These are phyloP conservation scores for Diaperis boleti DNA, from an alignment of 2,888 invertebrate genomes.

Conservation along the genomic window DNA sequence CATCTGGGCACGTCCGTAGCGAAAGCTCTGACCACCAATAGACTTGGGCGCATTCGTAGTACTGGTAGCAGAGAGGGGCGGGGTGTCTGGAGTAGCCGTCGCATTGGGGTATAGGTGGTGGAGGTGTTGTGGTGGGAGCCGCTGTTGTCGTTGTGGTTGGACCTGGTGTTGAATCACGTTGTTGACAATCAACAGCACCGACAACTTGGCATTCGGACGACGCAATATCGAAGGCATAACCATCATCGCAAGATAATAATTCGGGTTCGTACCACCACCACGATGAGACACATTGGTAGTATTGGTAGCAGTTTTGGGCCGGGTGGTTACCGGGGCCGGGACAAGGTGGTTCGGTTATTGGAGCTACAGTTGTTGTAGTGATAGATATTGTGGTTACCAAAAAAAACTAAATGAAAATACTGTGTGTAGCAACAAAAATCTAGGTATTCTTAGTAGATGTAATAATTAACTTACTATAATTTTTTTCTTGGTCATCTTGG, in stretches of 20 bases:
- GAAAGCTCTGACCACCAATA: not conserved
- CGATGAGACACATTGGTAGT: constrained; percentile 18
- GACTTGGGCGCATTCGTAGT: constrained; percentile 3
- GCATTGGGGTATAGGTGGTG: constrained; percentile 9
- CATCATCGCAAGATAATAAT: not conserved
- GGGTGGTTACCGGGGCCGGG: constrained; percentile 4
- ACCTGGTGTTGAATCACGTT: not conserved
- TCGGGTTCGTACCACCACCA: constrained; percentile 21
- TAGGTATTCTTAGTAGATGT: too few relatives aligned
- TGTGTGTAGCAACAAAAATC: too few relatives aligned
- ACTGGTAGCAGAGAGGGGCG: constrained; percentile 17
- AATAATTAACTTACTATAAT: too few relatives aligned
- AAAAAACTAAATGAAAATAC: too few relatives aligned
- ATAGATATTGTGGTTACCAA: too few relatives aligned
- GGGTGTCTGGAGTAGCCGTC: not conserved
- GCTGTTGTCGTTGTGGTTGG: not conserved
- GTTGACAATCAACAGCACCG: constrained; percentile 1
- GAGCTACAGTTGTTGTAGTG: not conserved
- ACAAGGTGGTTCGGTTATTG: constrained; percentile 5
- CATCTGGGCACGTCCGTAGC: not conserved
- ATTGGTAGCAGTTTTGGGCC: constrained; percentile 17
- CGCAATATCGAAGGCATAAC: constrained; percentile 14
- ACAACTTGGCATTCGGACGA: not conserved
- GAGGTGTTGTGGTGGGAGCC: not conserved
- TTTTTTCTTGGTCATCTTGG: too few relatives aligned